A percentile compares a stretch with the other conserved stretches of the same genome.
Conservation (phyloP, 2,888 invertebrate genomes). For the Aelia acuminata region DNA sequence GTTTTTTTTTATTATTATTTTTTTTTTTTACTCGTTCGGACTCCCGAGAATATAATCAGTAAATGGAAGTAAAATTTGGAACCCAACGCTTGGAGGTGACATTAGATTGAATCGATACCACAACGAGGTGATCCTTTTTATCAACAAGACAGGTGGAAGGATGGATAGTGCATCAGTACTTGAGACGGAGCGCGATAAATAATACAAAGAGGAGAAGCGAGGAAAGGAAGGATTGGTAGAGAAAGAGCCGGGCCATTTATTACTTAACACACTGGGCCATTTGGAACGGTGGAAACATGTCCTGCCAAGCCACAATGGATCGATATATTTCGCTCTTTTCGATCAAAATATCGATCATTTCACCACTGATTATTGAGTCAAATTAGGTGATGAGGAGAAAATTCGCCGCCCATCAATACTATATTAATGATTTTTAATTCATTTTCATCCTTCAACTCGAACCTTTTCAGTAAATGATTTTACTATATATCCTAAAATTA, state of each 20-base stretch:
- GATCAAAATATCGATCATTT: too few relatives aligned
- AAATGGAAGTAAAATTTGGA: neutral
- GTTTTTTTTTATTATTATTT: too few relatives aligned
- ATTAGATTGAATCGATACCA: neutral
- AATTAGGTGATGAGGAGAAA: too few relatives aligned
- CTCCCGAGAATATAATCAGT: too few relatives aligned
- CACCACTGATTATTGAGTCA: too few relatives aligned
- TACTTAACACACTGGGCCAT: constrained; percentile 10
- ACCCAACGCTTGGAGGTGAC: neutral
- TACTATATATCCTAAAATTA: too few relatives aligned
- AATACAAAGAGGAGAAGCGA: neutral
- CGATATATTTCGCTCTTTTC: neutral
- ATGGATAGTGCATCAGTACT: neutral
- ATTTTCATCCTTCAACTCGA: too few relatives aligned
- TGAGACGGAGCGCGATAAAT: neutral
- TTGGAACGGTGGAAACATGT: neutral
- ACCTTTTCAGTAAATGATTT: too few relatives aligned
- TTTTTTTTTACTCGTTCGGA: too few relatives aligned
- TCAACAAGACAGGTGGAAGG: neutral
- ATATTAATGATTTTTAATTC: too few relatives aligned
- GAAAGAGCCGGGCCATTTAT: neutral
- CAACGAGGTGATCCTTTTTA: neutral
- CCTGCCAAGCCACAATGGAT: neutral
- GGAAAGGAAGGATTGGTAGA: neutral
- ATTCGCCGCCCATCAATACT: too few relatives aligned